Evolutionary conservation across 2,888 invertebrate genomes (phyloP), one percentile per base, ranked within the genome.

Genomic region (Mylabris sibirica): DNA sequence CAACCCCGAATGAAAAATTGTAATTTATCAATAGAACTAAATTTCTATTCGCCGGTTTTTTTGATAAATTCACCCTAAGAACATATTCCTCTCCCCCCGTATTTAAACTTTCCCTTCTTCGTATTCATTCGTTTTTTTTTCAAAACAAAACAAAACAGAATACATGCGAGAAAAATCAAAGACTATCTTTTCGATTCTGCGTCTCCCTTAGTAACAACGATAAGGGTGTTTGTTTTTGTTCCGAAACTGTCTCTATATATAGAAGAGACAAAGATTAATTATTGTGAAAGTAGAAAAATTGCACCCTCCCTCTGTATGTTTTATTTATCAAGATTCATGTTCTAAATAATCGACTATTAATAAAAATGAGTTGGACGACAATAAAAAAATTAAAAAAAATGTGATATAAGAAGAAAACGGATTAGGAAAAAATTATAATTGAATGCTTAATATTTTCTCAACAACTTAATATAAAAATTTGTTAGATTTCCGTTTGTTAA

Each of bases 401-500:
- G 11, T 14, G 38, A 38, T 12, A 38, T 0, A 38, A 38, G 38
- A 49, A 49, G 49, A 49, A 66, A 41, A 53, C 30, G 65, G 8
- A 60, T 57, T 61, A 61, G 60, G 64, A 60, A 67, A 66, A 60
- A 67, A 11, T 11, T 34, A 17, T 38, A 62, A 62, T 70, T 67
- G 62, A 67, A 59, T 57, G 63, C 60, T 67, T 60, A 64, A 68
- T 71, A 66, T 71, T 66, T 71, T 71, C 66, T 63, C 24, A 41
- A 59, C 61, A 67, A 68, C 66, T 66, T 65, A 68, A 67, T 68
- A 71, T 68, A 71, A 66, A 71, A 71, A 65, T 69, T 69, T 64
- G 67, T 65, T 65, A 70, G 65, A 64, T 72, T 72, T 72, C 72
- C 72, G 72, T 72, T 72, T 72, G 57, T 67, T 69, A 65, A 38